phyloP scores from a whole-genome alignment of 2,797 vertebrate species.

The Lycodopsis pacificus region DNA sequence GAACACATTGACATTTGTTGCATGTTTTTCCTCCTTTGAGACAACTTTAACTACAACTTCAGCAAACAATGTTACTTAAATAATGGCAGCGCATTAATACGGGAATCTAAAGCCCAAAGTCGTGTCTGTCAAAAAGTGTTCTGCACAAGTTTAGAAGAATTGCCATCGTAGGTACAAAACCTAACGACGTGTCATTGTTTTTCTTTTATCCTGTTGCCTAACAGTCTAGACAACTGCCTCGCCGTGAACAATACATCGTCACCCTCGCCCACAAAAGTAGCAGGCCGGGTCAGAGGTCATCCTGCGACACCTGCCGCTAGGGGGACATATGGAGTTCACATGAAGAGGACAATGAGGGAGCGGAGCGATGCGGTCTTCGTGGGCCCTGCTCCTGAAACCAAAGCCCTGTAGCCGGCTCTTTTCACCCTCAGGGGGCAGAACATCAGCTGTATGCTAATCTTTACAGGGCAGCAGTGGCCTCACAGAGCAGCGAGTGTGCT shows the following conservation, averaged over 20 bases:
- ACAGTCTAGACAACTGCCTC: slow-evolving; percentile 76
- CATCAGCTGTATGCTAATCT: slow-evolving; percentile 87
- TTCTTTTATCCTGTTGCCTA: slow-evolving; percentile 43
- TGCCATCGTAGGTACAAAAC: slow-evolving; percentile 14
- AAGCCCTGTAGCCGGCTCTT: slow-evolving; percentile 64
- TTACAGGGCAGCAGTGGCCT: slow-evolving; percentile 49
- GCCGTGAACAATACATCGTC: slow-evolving; percentile 65
- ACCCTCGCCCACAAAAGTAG: slow-evolving; percentile 62
- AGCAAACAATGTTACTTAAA: background rate
- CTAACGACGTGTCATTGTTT: slow-evolving; percentile 51
- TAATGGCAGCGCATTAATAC: background rate
- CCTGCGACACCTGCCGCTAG: slow-evolving; percentile 81
- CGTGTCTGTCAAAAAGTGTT: background rate
- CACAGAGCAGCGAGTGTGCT: slow-evolving; percentile 52
- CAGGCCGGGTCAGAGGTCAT: slow-evolving; percentile 74
- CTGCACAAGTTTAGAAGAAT: slow-evolving; percentile 1
- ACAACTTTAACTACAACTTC: background rate
- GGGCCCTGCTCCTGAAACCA: slow-evolving; percentile 61
- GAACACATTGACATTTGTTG: background rate
- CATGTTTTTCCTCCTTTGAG: background rate
- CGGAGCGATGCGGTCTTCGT: slow-evolving; percentile 69
- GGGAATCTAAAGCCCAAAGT: background rate
- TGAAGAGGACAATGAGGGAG: slow-evolving; percentile 71
- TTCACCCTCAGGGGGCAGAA: slow-evolving; percentile 64
- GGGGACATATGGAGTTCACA: slow-evolving; percentile 78